Conservation (phyloP, 2,888 invertebrate genomes). For the Dugesia japonica region DNA sequence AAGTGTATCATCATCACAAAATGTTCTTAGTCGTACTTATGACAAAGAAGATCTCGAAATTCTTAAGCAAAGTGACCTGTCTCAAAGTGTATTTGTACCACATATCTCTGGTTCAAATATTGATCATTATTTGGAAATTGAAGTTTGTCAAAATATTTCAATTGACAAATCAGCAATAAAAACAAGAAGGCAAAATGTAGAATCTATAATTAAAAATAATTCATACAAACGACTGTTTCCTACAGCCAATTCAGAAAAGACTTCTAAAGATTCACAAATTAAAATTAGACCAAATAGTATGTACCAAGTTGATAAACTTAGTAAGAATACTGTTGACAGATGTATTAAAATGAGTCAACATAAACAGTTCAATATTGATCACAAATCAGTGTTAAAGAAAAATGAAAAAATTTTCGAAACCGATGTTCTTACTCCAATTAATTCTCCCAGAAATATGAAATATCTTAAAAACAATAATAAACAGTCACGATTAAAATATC, state of each 20-base stretch:
- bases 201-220: neutral
- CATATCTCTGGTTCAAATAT: neutral
- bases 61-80: neutral
- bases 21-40: neutral
- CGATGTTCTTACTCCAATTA: neutral
- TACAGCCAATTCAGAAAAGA: neutral
- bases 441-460: neutral
- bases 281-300: neutral
- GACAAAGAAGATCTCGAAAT: constrained; percentile 8
- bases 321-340: neutral
- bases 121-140: neutral
- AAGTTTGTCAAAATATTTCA: neutral
- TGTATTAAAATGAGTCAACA: constrained; percentile 12
- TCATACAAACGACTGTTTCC: neutral
- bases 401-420: neutral
- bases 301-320: neutral
- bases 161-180: too few species aligned
- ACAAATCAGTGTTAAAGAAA: neutral
- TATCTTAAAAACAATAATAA: neutral
- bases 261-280: neutral
- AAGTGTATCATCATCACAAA: neutral
- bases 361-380: neutral
- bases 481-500: neutral
- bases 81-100: neutral
- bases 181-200: neutral